Evolutionary conservation across 2,113 vertebrate genomes (phyloP), one percentile per base, ranked within the genome.

Genomic region (Bungarus multicinctus): DNA sequence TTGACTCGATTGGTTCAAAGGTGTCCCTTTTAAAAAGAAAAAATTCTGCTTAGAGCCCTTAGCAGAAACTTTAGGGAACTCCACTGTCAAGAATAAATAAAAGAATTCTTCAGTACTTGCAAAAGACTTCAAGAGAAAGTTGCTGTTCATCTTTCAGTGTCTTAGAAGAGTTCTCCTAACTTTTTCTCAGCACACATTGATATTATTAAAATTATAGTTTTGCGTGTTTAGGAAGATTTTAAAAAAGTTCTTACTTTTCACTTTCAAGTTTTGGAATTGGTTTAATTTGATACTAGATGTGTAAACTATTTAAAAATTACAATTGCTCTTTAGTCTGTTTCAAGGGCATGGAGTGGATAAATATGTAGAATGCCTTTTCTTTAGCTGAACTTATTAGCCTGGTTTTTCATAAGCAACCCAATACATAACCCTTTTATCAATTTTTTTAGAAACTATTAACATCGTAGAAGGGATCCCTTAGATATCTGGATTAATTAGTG

Each of bases 401-500:
- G 89, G 85, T 69, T 94, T 74, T 74, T 89, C 86, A 95, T 96
- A 94, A 94, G 94, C 91, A 95, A 94, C 91, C 45, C 74, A 3
- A 81, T 30, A 0, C 30, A 5, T 25, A 86, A 90, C 30, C 91
- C 87, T 64, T 39, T 89, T 93, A 93, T 92, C 94, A 94, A 91
- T 89, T 94, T 94, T 93, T 90, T 54, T 85, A 94, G 89, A 90
- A 94, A 92, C 88, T 88, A 87, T 92, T 94, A 85, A 89, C 90
- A 92, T 93, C 43, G 0, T 93, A 91, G 95, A 95, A 64, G 91
- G 95, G 95, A 81, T 93, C 90, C 86, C 85, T 92, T 91, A 64
- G 93, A 93, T 96, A 93, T 87, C 85, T n/a, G 14, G 89, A 87
- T 55, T 95, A 94, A 97, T 94, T 93, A 89, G 88, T 87, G 60